Evolutionary conservation across 2,113 vertebrate species (phyloP).

Genomic region (Pseudolaguvia tuberculata): DNA sequence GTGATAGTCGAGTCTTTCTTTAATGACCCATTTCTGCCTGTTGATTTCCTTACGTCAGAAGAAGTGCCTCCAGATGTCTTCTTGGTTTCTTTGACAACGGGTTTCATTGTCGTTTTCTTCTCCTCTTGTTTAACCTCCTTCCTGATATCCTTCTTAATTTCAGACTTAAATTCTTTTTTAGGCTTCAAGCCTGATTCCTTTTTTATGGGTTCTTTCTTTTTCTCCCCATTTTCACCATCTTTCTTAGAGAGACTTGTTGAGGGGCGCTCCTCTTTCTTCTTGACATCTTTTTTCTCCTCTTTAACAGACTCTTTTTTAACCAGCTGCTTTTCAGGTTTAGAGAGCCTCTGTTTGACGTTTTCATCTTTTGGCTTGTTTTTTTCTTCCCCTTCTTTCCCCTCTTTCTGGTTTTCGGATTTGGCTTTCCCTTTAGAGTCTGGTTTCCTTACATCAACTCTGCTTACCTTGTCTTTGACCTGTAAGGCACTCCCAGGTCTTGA

Average conservation of each 20-base stretch:
- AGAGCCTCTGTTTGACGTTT: conserved; percentile 54
- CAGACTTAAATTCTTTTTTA: conserved; percentile 70
- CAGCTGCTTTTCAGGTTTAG: conserved; percentile 58
- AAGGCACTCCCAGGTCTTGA: conserved; percentile 52
- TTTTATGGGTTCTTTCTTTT: conserved; percentile 60
- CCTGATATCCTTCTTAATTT: conserved; percentile 65
- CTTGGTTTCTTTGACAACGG: conserved; percentile 60
- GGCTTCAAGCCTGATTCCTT: conserved; percentile 59
- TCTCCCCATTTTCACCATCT: conserved; percentile 59
- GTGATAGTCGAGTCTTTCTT: conserved; percentile 58
- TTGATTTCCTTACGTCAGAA: conserved; percentile 52
- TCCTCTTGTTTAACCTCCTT: conserved; percentile 70
- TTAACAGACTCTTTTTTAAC: conserved; percentile 71
- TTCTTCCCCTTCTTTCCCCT: conserved; percentile 63
- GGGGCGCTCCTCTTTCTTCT: conserved; percentile 68
- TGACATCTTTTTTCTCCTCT: conserved; percentile 65
- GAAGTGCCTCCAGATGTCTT: conserved; percentile 44
- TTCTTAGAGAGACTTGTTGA: conserved; percentile 50
- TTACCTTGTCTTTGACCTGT: conserved; percentile 57
- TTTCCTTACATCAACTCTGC: conserved; percentile 61
- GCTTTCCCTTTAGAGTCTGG: conserved; percentile 66
- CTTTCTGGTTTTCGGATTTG: conserved; percentile 55
- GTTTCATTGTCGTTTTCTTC: conserved; percentile 57
- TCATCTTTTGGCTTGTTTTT: conserved; percentile 66
- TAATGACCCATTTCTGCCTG: conserved; percentile 45